Percentiles rank a stretch among this genome's conserved stretches.
Conservation (phyloP, 2,113 vertebrate species). For the Propithecus coquereli region DNA sequence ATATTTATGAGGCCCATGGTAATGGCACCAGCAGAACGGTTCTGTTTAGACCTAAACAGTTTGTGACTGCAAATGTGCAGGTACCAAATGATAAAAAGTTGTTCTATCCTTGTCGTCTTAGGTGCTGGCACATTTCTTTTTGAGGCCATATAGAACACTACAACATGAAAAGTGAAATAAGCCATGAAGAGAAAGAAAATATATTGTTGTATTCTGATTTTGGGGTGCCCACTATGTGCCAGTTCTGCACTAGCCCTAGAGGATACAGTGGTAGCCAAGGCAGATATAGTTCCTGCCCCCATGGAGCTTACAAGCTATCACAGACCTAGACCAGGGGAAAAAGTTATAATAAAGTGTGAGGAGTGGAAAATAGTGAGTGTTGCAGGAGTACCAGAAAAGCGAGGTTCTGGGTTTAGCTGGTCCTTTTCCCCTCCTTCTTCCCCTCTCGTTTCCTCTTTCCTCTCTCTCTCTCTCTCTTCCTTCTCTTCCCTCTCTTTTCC, state of each 20-base stretch:
- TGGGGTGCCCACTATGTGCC: not conserved
- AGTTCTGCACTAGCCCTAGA: not conserved
- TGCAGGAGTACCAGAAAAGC: not conserved
- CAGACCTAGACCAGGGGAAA: not conserved
- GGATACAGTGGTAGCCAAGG: too few species aligned
- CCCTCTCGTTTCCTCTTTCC: too few species aligned
- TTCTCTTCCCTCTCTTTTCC: too few species aligned
- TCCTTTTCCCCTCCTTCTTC: fast-evolving
- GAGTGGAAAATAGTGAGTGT: not conserved
- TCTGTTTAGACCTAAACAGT: not conserved
- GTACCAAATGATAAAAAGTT: not conserved
- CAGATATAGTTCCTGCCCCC: not conserved
- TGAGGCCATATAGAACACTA: not conserved
- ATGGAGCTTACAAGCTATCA: not conserved
- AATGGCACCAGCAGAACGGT: too few species aligned
- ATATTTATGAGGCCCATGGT: fast-evolving
- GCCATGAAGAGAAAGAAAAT: not conserved
- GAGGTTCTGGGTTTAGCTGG: not conserved
- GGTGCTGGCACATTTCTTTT: not conserved
- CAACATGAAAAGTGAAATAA: not conserved
- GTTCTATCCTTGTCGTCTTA: not conserved
- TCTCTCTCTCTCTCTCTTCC: too few species aligned
- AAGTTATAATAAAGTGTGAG: not conserved
- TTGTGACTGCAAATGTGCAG: not conserved
- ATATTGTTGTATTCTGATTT: not conserved